Percentiles rank a stretch among this genome's conserved stretches.
These are phyloP conservation scores for Chloroceryle inda DNA, from an alignment of 2,797 vertebrate genomes.

Conservation along the genomic window DNA sequence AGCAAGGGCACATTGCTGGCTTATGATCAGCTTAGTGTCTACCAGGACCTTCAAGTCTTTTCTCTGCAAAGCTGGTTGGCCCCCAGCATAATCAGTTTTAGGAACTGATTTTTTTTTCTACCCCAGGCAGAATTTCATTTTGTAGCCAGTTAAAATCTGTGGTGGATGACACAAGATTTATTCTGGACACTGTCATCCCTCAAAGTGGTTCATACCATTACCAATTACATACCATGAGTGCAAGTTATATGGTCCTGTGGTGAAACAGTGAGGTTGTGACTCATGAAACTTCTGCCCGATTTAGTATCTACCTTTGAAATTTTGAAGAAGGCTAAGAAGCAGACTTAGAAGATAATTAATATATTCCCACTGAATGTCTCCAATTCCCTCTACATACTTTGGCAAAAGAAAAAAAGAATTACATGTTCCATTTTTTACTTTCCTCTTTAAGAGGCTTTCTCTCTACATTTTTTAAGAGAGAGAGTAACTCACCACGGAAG, in stretches of 20 bases:
- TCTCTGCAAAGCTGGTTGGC: background rate
- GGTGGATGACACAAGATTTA: accelerated
- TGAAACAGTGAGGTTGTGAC: background rate
- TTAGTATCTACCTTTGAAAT: background rate
- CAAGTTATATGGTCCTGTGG: background rate
- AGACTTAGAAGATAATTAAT: background rate
- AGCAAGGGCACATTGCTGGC: background rate
- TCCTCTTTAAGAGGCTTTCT: background rate
- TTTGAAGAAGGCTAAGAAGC: background rate
- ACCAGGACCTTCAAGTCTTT: background rate
- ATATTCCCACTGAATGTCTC: background rate
- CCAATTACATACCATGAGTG: background rate
- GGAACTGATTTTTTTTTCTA: no score
- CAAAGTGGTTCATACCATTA: accelerated
- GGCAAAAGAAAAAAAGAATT: background rate
- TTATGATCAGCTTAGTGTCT: background rate
- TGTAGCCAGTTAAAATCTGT: background rate
- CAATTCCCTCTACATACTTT: background rate
- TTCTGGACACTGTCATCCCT: background rate
- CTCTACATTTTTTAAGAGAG: background rate
- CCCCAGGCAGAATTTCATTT: background rate
- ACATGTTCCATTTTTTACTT: background rate
- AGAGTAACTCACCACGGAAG: background rate
- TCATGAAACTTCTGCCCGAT: background rate
- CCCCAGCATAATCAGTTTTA: accelerated